A percentile compares a stretch with the other conserved stretches of the same genome.
These are phyloP conservation scores for Mus caroli DNA, from an alignment of 2,797 vertebrate species.

Conservation along the genomic window DNA sequence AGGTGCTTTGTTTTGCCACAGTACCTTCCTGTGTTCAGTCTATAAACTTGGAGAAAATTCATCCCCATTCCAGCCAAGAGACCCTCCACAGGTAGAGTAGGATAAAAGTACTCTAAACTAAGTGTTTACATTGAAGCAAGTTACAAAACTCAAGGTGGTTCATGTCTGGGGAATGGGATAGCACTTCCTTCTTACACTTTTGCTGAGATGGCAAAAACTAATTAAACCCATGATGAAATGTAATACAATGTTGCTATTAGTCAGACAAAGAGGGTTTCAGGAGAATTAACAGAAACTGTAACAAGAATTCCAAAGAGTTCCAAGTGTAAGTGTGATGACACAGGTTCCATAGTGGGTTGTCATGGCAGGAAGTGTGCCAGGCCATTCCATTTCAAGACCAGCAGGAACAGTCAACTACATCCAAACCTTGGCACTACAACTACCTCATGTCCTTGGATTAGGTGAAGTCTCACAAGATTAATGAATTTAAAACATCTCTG, in stretches of 20 bases:
- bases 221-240: constrained; percentile 95
- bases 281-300: constrained; percentile 94
- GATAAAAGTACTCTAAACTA: constrained; percentile 48
- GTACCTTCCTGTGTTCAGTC: background rate
- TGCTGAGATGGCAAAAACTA: constrained; percentile 95
- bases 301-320: constrained; percentile 84
- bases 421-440: constrained; percentile 95
- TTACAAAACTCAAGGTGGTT: constrained; percentile 71
- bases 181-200: constrained; percentile 93
- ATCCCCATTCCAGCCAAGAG: background rate
- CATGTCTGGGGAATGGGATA: constrained; percentile 90
- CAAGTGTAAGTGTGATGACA: constrained; percentile 92
- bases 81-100: background rate
- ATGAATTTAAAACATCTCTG: constrained; percentile 92
- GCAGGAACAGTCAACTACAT: constrained; percentile 94
- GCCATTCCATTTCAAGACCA: constrained; percentile 93
- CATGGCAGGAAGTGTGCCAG: constrained; percentile 91
- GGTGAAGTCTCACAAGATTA: constrained; percentile 94
- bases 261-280: constrained; percentile 96
- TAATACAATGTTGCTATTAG: constrained; percentile 97
- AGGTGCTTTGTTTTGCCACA: background rate
- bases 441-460: constrained; percentile 95
- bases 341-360: constrained; percentile 96
- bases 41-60: background rate
- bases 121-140: constrained; percentile 38